Conservation (phyloP, 37 sponge, comb jelly and placozoan species). For the Halichondria panicea region DNA sequence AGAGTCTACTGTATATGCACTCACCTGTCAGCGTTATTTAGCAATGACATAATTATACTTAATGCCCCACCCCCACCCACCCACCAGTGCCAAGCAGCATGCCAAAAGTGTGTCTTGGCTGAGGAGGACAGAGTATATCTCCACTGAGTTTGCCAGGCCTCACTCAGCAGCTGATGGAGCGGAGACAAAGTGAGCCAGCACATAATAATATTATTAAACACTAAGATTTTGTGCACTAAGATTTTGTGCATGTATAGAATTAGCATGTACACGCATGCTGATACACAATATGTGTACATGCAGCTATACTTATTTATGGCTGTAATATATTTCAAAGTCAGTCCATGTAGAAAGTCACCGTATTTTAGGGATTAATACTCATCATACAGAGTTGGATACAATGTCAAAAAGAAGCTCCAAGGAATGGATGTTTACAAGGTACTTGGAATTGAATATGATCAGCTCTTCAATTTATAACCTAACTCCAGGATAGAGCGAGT, state of each 20-base stretch:
- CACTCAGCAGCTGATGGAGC: constrained; percentile 76
- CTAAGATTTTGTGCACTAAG: not conserved
- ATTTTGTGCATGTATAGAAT: not conserved
- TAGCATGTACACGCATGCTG: too few species aligned
- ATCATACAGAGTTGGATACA: constrained; percentile 82
- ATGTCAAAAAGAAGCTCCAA: constrained; percentile 93
- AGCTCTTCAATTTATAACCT: constrained; percentile 1
- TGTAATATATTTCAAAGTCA: not conserved
- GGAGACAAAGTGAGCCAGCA: constrained; percentile 93
- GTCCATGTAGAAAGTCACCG: not conserved
- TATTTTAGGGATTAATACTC: not conserved
- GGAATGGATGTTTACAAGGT: constrained; percentile 93
- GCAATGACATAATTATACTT: not conserved
- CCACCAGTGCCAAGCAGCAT: constrained; percentile 63
- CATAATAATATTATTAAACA: too few species aligned
- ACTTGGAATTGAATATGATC: not conserved
- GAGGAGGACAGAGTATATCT: constrained; percentile 96
- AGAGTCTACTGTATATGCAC: too few species aligned
- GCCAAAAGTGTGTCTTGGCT: constrained; percentile 95
- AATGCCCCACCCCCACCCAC: not conserved
- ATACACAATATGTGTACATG: too few species aligned
- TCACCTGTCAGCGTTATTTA: too few species aligned
- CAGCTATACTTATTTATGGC: not conserved
- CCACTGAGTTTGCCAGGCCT: constrained; percentile 87
- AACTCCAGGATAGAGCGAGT: constrained; percentile 86